These are phyloP conservation scores for Stegastes partitus DNA, from an alignment of 2,113 vertebrate genomes.

Conservation along the genomic window DNA sequence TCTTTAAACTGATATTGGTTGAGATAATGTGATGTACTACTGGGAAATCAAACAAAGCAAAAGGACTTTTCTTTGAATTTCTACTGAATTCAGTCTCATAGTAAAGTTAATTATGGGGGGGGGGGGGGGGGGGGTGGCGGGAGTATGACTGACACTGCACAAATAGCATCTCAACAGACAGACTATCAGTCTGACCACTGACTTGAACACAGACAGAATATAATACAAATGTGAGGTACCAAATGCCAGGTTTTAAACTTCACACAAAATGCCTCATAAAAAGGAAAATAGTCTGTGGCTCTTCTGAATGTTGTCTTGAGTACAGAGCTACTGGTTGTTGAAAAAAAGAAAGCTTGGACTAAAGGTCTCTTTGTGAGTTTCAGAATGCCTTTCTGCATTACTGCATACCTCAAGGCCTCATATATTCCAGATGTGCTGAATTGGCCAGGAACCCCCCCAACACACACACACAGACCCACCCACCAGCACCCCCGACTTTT, in stretches of 20 bases:
- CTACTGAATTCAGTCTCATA: neutral
- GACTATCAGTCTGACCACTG: neutral
- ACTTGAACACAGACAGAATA: conserved; percentile 17
- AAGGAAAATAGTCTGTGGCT: conserved; percentile 73
- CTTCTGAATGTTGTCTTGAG: conserved; percentile 75
- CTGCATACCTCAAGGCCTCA: conserved; percentile 88
- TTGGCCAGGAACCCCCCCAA: conserved; percentile 70
- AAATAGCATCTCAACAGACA: conserved; percentile 27
- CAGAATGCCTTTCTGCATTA: conserved; percentile 84
- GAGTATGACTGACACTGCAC: neutral
- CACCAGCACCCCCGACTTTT: conserved; percentile 42
- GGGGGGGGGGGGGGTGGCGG: neutral
- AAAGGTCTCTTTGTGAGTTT: conserved; percentile 85
- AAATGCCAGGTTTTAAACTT: conserved; percentile 53
- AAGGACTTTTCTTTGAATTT: conserved; percentile 1
- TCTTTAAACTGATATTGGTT: conserved; percentile 2
- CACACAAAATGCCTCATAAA: conserved; percentile 74
- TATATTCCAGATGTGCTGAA: conserved; percentile 89
- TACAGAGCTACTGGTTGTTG: conserved; percentile 79
- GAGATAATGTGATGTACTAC: neutral
- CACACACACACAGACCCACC: conserved; percentile 23
- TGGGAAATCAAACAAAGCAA: neutral
- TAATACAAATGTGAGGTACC: conserved; percentile 15
- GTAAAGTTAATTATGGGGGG: neutral
- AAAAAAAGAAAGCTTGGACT: conserved; percentile 70